Evolutionary conservation across 2,888 invertebrate genomes (phyloP).

Genomic region (Macrophya alboannulata): DNA sequence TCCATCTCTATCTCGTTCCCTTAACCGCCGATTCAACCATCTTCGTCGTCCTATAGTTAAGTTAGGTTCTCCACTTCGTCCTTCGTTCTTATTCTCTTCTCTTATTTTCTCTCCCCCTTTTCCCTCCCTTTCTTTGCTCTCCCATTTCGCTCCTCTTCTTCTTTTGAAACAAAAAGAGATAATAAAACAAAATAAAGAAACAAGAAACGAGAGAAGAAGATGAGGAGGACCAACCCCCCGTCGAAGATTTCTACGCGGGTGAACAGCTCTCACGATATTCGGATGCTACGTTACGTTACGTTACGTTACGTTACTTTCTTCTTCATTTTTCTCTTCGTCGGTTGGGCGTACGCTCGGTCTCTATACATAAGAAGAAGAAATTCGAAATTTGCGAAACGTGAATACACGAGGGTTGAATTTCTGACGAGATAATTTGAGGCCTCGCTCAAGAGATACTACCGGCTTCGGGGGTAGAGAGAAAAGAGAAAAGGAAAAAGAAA

Average conservation of each 20-base stretch:
- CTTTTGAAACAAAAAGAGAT: conserved; percentile 12
- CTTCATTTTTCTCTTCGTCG: not conserved
- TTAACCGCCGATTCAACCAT: conserved; percentile 34
- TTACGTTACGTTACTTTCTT: conserved; percentile 24
- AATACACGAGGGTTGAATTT: conserved; percentile 77
- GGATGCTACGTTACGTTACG: conserved; percentile 37
- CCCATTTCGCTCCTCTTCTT: not conserved
- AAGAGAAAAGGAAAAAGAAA: not conserved
- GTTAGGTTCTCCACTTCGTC: conserved; percentile 20
- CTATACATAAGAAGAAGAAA: not conserved
- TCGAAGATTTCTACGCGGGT: conserved; percentile 42
- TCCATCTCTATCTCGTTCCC: not conserved
- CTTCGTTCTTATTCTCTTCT: not conserved
- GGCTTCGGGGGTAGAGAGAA: not conserved
- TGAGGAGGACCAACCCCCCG: not conserved
- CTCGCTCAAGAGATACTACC: conserved; percentile 60
- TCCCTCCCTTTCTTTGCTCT: not conserved
- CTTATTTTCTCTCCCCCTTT: too few species aligned
- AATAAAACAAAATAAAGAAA: not conserved
- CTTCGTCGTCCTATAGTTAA: conserved; percentile 48
- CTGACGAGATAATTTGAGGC: conserved; percentile 76
- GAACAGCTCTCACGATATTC: conserved; percentile 42
- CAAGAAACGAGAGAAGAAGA: not conserved
- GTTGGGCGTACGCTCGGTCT: not conserved
- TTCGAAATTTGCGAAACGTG: conserved; percentile 74